These are phyloP conservation scores for Tipula helvola DNA, from an alignment of 2,888 invertebrate species.

Conservation along the genomic window DNA sequence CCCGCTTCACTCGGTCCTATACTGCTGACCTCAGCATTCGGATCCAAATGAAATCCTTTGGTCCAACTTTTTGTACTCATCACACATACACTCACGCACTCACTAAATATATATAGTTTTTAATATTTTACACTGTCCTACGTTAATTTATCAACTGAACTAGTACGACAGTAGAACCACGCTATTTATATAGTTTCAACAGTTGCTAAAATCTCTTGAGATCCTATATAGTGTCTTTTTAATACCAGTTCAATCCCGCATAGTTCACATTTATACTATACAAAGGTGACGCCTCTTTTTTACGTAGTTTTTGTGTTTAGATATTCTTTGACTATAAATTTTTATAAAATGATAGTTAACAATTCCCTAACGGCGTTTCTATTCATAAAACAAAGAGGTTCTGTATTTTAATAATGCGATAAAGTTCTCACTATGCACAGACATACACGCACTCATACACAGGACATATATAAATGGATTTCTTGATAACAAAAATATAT, in stretches of 20 bases:
- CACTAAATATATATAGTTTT: background rate
- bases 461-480: background rate
- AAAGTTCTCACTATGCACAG: background rate
- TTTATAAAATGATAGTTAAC: background rate
- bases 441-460: background rate
- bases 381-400: background rate
- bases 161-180: background rate
- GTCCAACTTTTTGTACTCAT: constrained; percentile 1
- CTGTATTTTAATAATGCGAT: background rate
- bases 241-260: background rate
- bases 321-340: background rate
- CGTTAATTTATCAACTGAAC: background rate
- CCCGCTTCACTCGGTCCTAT: constrained; percentile 29
- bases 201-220: background rate
- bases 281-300: background rate
- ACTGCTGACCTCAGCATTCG: constrained; percentile 15
- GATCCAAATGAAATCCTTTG: background rate
- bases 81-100: background rate
- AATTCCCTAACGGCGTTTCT: background rate
- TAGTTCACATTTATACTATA: background rate
- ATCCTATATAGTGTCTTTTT: background rate
- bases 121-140: background rate
- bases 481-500: background rate
- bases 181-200: background rate
- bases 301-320: background rate